phyloP scores from a whole-genome alignment of 2,797 vertebrate genomes.

The Acrossocheilus fasciatus region DNA sequence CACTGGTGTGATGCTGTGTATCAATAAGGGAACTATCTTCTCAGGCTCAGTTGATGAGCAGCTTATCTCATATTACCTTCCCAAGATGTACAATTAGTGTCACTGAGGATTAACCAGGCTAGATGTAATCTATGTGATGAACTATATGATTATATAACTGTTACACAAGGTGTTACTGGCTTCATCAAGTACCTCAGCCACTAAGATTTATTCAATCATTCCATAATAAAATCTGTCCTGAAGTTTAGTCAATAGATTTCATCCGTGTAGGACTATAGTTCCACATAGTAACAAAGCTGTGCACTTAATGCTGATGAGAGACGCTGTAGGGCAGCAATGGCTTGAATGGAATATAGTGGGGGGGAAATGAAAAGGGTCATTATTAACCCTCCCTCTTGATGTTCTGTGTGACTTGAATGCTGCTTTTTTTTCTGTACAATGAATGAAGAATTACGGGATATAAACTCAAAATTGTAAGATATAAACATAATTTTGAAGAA shows the following conservation, averaged over 20 bases:
- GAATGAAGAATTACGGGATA: background rate
- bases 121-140: background rate
- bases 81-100: constrained; percentile 15
- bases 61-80: constrained; percentile 25
- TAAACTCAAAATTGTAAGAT: background rate
- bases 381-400: background rate
- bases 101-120: background rate
- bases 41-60: constrained; percentile 13
- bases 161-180: constrained; percentile 17
- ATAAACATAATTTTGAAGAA: no score
- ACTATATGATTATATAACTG: constrained; percentile 12
- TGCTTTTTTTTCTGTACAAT: background rate
- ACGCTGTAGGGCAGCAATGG: background rate
- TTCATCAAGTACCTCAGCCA: background rate
- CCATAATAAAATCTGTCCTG: background rate
- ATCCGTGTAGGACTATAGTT: background rate
- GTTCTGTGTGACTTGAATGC: background rate
- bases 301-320: background rate
- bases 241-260: background rate
- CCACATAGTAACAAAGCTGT: background rate
- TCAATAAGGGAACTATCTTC: constrained; percentile 28
- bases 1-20: constrained; percentile 19
- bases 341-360: background rate
- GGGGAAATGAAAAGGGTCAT: background rate
- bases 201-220: background rate